Conservation (phyloP, 2,888 invertebrate genomes). For the Andricus quercusramuli region DNA sequence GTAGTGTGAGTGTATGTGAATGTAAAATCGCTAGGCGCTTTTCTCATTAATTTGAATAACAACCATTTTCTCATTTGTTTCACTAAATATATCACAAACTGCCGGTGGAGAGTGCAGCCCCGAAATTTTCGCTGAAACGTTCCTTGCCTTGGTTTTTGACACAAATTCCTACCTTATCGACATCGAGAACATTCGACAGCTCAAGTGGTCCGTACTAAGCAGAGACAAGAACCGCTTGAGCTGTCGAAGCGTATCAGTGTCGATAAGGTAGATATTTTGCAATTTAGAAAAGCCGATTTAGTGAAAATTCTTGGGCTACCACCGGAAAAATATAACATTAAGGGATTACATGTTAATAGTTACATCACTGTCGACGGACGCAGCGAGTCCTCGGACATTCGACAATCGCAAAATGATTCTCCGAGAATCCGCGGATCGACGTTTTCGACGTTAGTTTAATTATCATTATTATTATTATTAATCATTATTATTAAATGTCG, state of each 20-base stretch:
- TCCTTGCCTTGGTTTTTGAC: background rate
- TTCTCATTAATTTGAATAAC: slow-evolving; percentile 71
- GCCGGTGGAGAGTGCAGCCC: slow-evolving; percentile 70
- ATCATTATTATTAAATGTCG: slow-evolving; percentile 68
- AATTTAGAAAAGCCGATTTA: slow-evolving; percentile 45
- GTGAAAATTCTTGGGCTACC: slow-evolving; percentile 63
- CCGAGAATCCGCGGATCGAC: slow-evolving; percentile 55
- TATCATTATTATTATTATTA: slow-evolving; percentile 53
- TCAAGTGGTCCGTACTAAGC: too few species aligned
- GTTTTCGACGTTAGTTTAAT: slow-evolving; percentile 72
- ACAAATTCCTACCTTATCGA: too few species aligned
- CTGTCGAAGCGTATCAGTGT: too few species aligned
- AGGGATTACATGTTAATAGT: slow-evolving; percentile 76
- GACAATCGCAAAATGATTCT: slow-evolving; percentile 41
- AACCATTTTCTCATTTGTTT: slow-evolving; percentile 73
- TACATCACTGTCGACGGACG: slow-evolving; percentile 75
- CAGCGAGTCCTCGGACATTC: slow-evolving; percentile 53
- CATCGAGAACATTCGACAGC: too few species aligned
- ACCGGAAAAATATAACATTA: slow-evolving; percentile 77
- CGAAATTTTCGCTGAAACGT: slow-evolving; percentile 59
- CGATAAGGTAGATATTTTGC: background rate
- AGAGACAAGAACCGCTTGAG: too few species aligned
- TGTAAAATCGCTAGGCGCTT: slow-evolving; percentile 76
- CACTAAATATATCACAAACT: slow-evolving; percentile 78
- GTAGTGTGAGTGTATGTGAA: slow-evolving; percentile 63